These are phyloP conservation scores for Zeuzera pyrina DNA, from an alignment of 2,888 invertebrate species.

Conservation along the genomic window DNA sequence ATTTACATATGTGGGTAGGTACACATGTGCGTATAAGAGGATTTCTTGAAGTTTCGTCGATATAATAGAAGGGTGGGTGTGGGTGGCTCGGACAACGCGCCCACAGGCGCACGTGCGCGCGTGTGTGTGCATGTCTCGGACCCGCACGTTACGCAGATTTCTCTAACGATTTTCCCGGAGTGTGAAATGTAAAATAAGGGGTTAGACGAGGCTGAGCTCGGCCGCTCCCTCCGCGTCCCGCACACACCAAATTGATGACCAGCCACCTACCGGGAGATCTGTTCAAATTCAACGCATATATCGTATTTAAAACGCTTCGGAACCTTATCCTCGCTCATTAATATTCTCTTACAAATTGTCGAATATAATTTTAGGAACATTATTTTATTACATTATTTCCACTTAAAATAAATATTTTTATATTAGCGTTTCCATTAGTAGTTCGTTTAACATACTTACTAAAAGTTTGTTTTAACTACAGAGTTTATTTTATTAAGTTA, in stretches of 20 bases:
- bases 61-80: constrained; percentile 44
- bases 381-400: too few relatives aligned
- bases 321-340: constrained; percentile 58
- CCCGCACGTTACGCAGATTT: constrained; percentile 72
- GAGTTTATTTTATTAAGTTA: too few relatives aligned
- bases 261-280: constrained; percentile 59
- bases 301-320: constrained; percentile 61
- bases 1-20: constrained; percentile 51
- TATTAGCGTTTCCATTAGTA: too few relatives aligned
- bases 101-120: constrained; percentile 15
- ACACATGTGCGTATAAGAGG: constrained; percentile 53
- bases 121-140: constrained; percentile 65
- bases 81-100: constrained; percentile 42
- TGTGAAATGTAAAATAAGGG: constrained; percentile 74
- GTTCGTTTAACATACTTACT: too few relatives aligned
- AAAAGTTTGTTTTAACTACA: too few relatives aligned
- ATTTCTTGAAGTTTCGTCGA: constrained; percentile 71
- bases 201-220: constrained; percentile 61
- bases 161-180: constrained; percentile 74
- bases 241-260: constrained; percentile 66
- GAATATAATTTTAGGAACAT: too few relatives aligned
- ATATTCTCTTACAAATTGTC: constrained; percentile 48
- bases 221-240: constrained; percentile 29
- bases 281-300: constrained; percentile 66
- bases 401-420: too few relatives aligned